Base-by-base conservation (phyloP, 2,797 vertebrate genomes). In the Hypotaenidia philippensis region DNA sequence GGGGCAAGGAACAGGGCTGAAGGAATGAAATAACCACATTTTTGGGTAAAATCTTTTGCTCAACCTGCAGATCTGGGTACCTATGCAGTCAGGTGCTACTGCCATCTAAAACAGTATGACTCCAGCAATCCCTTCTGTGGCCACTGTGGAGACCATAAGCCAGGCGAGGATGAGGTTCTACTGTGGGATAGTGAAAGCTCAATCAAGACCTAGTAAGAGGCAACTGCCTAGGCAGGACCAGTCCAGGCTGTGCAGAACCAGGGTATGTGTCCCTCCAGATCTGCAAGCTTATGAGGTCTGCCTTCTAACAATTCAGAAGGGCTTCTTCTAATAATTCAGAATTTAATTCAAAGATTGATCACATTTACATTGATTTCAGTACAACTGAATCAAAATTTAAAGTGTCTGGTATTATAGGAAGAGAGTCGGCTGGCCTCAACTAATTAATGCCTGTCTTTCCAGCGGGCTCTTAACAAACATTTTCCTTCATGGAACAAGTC, bases 111-210 rank as follows among this genome's bases (percentile, higher is more conserved):
- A n/a, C 13, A n/a, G 19, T 7, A 45, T 15, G 40, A 52, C 31
- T 31, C 9, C 19, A 60, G 22, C 21, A 71, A 13, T 59, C 21
- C 19, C 38, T 72, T 65, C 72, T 41, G 44, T 22, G 16, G 34
- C 59, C 34, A n/a, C 16, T 16, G 8, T 3, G 1, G 61, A 23
- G 47, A 74, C 21, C 4, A 4, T 2, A 2, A 86, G 0, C 5
- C 2, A 6, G 38, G 18, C 38, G 70, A 64, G 19, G 60, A n/a
- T 29, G 50, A 13, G 68, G 29, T 14, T 66, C 32, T 36, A 11
- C 7, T 14, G 16, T 2, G 38, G 17, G 25, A 56, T 18, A 70
- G 52, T 41, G 53, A 82, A 47, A 78, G 15, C 25, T 71, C 68
- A 76, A 2, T 5, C 5, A 53, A 36, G 4, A 16, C 32, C 49